Percentiles rank a stretch among this genome's conserved stretches.
Evolutionary conservation across 2,888 invertebrate species (phyloP).

Genomic region (Acanthosoma haemorrhoidale): DNA sequence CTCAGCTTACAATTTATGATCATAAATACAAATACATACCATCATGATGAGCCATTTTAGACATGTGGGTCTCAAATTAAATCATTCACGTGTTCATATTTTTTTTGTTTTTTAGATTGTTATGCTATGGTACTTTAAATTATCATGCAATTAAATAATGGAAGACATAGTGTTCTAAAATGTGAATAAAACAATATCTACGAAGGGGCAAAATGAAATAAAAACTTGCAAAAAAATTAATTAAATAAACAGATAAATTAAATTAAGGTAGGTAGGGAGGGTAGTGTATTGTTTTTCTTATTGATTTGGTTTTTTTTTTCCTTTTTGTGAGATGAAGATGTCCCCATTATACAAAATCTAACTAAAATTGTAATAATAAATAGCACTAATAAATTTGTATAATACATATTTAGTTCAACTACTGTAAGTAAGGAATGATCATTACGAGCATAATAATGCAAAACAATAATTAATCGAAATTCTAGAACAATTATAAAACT

Average conservation of each 20-base stretch:
- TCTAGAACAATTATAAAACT: background rate
- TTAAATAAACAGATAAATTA: background rate
- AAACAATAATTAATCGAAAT: background rate
- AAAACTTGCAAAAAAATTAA: background rate
- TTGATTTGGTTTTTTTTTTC: background rate
- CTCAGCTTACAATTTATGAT: background rate
- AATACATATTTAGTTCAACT: background rate
- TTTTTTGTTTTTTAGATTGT: no score
- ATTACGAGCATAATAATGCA: background rate
- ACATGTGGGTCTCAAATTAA: background rate
- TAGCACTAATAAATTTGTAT: background rate
- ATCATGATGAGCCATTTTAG: background rate
- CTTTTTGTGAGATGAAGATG: conserved; percentile 32
- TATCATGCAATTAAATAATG: background rate
- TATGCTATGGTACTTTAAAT: no score
- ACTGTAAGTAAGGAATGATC: background rate
- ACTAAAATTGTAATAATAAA: background rate
- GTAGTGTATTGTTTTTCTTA: conserved; percentile 27
- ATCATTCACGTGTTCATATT: background rate
- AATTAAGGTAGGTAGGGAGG: background rate
- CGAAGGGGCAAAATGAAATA: background rate
- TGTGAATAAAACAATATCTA: background rate
- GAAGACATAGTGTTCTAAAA: background rate
- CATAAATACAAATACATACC: background rate
- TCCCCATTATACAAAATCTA: conserved; percentile 2